Base-by-base conservation (phyloP, 2,888 invertebrate genomes). In the Catocala nupta region DNA sequence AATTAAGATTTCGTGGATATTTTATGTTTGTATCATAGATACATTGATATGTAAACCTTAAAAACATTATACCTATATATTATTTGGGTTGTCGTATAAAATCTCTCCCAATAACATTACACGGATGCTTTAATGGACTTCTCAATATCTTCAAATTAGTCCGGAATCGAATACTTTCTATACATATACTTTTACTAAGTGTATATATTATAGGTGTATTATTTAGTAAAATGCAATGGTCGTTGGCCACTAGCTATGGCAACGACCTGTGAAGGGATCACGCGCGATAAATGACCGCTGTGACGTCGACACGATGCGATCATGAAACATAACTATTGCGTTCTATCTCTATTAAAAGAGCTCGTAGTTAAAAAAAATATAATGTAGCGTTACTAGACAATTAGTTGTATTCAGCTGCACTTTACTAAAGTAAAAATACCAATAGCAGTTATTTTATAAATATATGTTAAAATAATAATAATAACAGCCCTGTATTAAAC, bases 201-300 rank as follows among this genome's bases (percentile, higher is more conserved):
- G 36, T 36, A 36, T 36, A 36, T 36, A 60, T 57, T 47, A 63
- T 61, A 68, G 50, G 54, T 63, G 61, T 57, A 48, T 68, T 70
- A 65, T 71, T 71, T 68, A 61, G 49, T 68, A 56, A 69, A 70
- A 68, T 69, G 67, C 68, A 71, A 63, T 76, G 80, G 75, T 73
- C 80, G 75, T 80, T 79, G 75, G 79, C 78, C 65, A 59, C 48
- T 65, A 75, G 78, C 68, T 70, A 71, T 75, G 88, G 71, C 85
- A 83, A 81, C 76, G 87, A 86, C 86, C 87, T 75, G 68, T 72
- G 63, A 66, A 76, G 82, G 85, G 83, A 81, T 79, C 81, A 81
- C 66, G 75, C 70, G 77, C 78, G 80, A 81, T 80, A 70, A 75
- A 75, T 77, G 75, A 75, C 77, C 75, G 74, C 71, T 51, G 57